Percentiles rank a stretch among this genome's conserved stretches.
Conservation (phyloP, 1,140 invertebrate species). For the Pseudomyrmex concolor region DNA sequence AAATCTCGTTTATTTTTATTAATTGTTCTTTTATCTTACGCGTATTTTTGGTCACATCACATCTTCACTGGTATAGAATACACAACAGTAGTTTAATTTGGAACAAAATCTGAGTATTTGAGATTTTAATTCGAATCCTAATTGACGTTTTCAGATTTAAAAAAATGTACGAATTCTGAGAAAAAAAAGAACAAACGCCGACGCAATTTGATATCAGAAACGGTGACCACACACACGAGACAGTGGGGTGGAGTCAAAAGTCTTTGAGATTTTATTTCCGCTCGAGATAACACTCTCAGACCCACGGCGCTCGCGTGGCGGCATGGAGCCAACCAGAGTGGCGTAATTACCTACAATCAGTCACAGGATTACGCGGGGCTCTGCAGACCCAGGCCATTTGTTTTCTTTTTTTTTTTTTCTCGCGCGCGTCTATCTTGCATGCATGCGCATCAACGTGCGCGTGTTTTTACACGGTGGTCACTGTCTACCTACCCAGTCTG, state of each 20-base stretch:
- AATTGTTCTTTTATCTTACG: not conserved
- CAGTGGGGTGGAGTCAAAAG: slow-evolving; percentile 49
- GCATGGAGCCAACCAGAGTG: slow-evolving; percentile 55
- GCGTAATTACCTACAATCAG: slow-evolving; percentile 73
- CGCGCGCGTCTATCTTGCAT: slow-evolving; percentile 43
- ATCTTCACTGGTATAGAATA: too few relatives aligned
- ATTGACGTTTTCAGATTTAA: too few relatives aligned
- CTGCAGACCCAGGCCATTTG: slow-evolving; percentile 41
- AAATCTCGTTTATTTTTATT: slow-evolving; percentile 4
- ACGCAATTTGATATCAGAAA: slow-evolving; percentile 41
- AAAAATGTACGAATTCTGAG: not conserved
- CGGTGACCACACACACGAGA: not conserved
- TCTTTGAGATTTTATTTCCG: slow-evolving; percentile 72
- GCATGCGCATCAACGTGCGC: slow-evolving; percentile 49
- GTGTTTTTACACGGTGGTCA: slow-evolving; percentile 36
- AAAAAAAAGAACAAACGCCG: slow-evolving; percentile 25
- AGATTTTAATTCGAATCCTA: too few relatives aligned
- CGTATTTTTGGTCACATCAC: too few relatives aligned
- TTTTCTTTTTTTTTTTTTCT: slow-evolving; percentile 13
- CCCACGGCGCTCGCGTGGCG: slow-evolving; percentile 65
- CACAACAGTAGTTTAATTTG: not conserved
- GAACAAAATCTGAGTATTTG: not conserved
- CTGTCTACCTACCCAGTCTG: slow-evolving; percentile 4
- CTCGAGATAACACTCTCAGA: slow-evolving; percentile 66
- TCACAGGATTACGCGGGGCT: slow-evolving; percentile 69